Evolutionary conservation across 2,797 vertebrate genomes (phyloP), one percentile per base, ranked within the genome.

Genomic region (Anguilla marmorata): DNA sequence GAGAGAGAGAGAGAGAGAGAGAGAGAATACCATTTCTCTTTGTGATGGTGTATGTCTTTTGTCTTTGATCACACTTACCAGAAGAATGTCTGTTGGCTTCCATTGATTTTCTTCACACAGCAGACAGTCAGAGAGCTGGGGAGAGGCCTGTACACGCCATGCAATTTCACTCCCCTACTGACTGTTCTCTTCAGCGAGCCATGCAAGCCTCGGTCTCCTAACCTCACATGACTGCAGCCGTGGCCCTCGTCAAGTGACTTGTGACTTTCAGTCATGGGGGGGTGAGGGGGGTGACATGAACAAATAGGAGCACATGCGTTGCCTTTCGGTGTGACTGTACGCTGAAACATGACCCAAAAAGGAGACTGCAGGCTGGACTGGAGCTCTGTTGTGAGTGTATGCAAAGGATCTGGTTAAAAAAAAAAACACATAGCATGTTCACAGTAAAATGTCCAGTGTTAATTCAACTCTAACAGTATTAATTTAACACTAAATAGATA

Each of bases 141-240:
- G 60, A 27, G 63, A 24, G 52, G 45, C 54, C 33, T 48, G 5
- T 27, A 5, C 30, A 2, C 21, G 56, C 24, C 19, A 21, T 60
- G 63, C 48, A 52, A 48, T 79, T 50, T 76, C 52, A 54, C 83
- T 58, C 37, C 76, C 48, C 3, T 48, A 80, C 41, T 12, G 45
- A 48, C 45, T 50, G 79, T 14, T 82, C 21, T 21, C 79, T n/a
- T 11, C 54, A 74, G 52, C 54, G 66, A 88, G 24, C 63, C 82
- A 37, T 84, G 52, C 50, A 8, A 37, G 30, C 45, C 41, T 24
- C 85, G 30, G 19, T n/a, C 84, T 37, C 16, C 72, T 86, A 33
- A 24, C 27, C 86, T 92, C 91, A 91, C 90, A 92, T 91, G 91
- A 92, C 86, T 85, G 84, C 90, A 91, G 89, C 90, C 90, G 90